Evolutionary conservation across 2,888 invertebrate species (phyloP).

Genomic region (Ypsolopha scabrella): DNA sequence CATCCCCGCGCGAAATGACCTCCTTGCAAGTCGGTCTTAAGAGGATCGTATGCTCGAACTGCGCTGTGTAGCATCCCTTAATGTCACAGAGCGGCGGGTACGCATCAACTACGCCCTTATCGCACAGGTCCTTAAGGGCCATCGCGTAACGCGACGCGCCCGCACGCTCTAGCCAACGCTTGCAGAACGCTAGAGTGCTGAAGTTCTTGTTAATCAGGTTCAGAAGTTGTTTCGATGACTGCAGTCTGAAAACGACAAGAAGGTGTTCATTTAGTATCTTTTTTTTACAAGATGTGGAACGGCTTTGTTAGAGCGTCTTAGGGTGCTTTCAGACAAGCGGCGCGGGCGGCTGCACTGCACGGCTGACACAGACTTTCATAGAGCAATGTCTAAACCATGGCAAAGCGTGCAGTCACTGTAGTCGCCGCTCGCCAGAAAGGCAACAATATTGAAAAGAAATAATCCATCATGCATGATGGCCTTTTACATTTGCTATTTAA

Average conservation of each 20-base stretch:
- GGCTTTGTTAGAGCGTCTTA: too few species aligned
- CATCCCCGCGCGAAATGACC: conserved; percentile 95
- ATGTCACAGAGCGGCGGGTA: conserved; percentile 98
- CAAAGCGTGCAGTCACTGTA: too few species aligned
- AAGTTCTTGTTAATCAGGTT: conserved; percentile 97
- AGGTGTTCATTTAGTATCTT: not conserved
- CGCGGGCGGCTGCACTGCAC: too few species aligned
- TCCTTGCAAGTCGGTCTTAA: conserved; percentile 98
- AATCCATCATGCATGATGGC: too few species aligned
- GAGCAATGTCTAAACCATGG: too few species aligned
- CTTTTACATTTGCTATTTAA: too few species aligned
- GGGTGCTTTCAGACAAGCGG: too few species aligned
- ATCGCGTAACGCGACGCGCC: conserved; percentile 98
- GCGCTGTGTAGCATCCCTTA: conserved; percentile 98
- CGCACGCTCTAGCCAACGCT: conserved; percentile 97
- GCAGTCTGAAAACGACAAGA: conserved; percentile 71
- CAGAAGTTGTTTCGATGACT: conserved; percentile 92
- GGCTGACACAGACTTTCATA: too few species aligned
- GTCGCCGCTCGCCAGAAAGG: too few species aligned
- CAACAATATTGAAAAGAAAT: too few species aligned
- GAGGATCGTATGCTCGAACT: conserved; percentile 98
- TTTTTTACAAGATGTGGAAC: too few species aligned
- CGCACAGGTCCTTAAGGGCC: conserved; percentile 98
- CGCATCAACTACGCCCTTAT: conserved; percentile 97
- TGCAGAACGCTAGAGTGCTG: conserved; percentile 97